These are phyloP conservation scores for Isotomurus palustris DNA, from an alignment of 2,888 invertebrate genomes.

Conservation along the genomic window DNA sequence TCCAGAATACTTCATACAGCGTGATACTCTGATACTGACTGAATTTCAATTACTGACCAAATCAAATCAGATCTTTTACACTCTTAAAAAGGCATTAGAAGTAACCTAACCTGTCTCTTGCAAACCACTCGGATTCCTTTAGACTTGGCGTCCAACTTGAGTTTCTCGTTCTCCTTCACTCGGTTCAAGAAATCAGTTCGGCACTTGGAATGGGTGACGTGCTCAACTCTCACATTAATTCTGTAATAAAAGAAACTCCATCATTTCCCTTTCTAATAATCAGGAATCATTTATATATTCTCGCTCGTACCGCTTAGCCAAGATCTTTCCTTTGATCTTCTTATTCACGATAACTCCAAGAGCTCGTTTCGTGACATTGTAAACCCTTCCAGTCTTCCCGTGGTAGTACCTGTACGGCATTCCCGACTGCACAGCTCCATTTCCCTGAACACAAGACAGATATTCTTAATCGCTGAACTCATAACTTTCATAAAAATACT, in stretches of 20 bases:
- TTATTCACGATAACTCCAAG: constrained; percentile 99
- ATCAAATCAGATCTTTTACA: no score
- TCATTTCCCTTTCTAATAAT: neutral
- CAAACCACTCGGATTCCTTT: constrained; percentile 65
- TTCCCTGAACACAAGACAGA: no score
- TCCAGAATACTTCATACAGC: constrained; percentile 2
- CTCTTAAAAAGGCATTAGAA: neutral
- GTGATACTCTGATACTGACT: neutral
- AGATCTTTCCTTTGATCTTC: constrained; percentile 87
- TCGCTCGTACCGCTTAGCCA: constrained; percentile 86
- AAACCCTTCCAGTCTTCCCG: constrained; percentile 96
- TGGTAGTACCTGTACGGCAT: constrained; percentile 99
- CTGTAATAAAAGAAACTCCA: constrained; percentile 41
- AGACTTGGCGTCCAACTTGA: constrained; percentile 78
- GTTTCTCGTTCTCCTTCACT: constrained; percentile 85
- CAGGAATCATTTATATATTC: no score
- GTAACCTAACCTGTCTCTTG: constrained; percentile 59
- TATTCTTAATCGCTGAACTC: no score
- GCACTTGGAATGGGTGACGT: constrained; percentile 96
- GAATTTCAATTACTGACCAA: no score
- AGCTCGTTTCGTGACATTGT: constrained; percentile 96
- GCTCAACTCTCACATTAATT: constrained; percentile 96
- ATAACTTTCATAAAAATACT: no score
- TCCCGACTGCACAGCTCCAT: constrained; percentile 98
- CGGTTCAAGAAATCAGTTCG: constrained; percentile 91